Conservation (phyloP, 2,888 invertebrate species). For the Epistrophe eligans region DNA sequence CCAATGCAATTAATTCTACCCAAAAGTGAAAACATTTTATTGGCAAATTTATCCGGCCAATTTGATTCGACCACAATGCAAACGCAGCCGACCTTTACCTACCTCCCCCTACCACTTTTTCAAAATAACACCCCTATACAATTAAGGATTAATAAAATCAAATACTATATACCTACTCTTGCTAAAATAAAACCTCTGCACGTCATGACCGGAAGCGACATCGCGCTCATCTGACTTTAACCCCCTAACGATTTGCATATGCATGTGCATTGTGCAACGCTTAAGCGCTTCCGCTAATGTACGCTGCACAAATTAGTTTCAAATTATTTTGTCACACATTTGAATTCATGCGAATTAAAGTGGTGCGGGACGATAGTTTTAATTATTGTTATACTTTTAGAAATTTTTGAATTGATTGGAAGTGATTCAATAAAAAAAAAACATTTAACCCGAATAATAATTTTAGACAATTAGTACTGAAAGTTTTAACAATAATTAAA, state of each 20-base stretch:
- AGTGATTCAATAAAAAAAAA: not conserved
- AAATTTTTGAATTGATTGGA: slow-evolving; percentile 8
- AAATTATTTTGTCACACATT: slow-evolving; percentile 52
- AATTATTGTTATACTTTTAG: slow-evolving; percentile 30
- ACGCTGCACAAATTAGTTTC: slow-evolving; percentile 53
- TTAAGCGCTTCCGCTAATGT: slow-evolving; percentile 5
- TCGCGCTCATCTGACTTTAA: not conserved
- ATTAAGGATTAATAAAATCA: slow-evolving; percentile 56
- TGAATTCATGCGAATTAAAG: not conserved
- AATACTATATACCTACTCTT: slow-evolving; percentile 13
- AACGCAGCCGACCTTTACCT: not conserved
- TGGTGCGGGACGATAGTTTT: slow-evolving; percentile 20
- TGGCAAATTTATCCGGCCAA: slow-evolving; percentile 66
- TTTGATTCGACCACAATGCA: slow-evolving; percentile 44
- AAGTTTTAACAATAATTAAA: not conserved
- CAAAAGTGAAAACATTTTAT: slow-evolving; percentile 63
- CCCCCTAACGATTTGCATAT: not conserved
- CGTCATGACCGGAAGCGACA: not conserved
- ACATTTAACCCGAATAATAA: not conserved
- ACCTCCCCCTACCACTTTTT: not conserved
- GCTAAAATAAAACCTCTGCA: slow-evolving; percentile 25
- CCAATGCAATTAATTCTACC: slow-evolving; percentile 57
- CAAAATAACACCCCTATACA: slow-evolving; percentile 36
- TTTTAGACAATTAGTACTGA: not conserved
- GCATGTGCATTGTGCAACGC: not conserved